Base-by-base conservation (phyloP, 2,797 vertebrate species). In the Psittacula derbiana region DNA sequence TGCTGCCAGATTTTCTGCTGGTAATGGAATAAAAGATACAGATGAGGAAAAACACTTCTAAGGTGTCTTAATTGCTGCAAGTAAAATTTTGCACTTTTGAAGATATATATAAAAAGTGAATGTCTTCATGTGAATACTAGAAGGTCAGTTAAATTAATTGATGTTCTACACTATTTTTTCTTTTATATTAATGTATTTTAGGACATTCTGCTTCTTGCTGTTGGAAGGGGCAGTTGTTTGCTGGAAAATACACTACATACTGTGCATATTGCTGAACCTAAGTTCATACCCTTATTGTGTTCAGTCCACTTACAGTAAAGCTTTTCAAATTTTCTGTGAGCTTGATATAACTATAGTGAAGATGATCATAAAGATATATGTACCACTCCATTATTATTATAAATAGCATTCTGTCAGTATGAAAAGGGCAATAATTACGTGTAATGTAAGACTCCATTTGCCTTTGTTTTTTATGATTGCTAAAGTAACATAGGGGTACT, bases 141-240 rank as follows among this genome's bases (percentile, higher is more conserved):
- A 82, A 94, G 40, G 65, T 91, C 65, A 93, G 36, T 89, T 85
- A 89, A 92, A 88, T 80, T 85, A 85, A 71, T 69, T 69, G 49
- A 40, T 46, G 6, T 71, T 84, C 8, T 0, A 7, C 74, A 18
- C 41, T 65, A 40, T 64, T 83, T 94, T 85, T 92, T 43, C 4
- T 58, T 86, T 43, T 40, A 19, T 49, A 58, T 53, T 36, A 4
- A 61, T 78, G 66, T 80, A 40, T 76, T 93, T 90, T 46, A 82
- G 65, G 38, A 4, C 11, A n/a, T 4, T 87, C 30, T 79, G 8
- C 21, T 91, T 44, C 27, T 57, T 93, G 6, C 41, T 74, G 27
- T 58, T 58, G 65, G n/a, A 73, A 47, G 33, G 8, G 92, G 4
- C 9, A 84, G 52, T 8, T 67, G 21, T 73, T 50, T 74, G 36